These are phyloP conservation scores for Labia minor DNA, from an alignment of 2,888 invertebrate genomes.

Conservation along the genomic window DNA sequence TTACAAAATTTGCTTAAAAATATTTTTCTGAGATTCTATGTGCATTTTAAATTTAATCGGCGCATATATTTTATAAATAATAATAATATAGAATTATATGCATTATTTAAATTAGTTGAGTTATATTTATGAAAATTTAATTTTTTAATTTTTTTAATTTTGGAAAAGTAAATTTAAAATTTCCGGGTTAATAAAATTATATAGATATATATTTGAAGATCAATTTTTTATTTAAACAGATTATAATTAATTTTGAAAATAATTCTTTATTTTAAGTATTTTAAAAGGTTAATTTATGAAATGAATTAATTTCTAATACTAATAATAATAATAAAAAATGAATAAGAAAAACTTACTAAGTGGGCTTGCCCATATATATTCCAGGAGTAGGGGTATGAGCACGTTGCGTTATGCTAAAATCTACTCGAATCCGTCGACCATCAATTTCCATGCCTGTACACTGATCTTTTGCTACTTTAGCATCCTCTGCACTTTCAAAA, in stretches of 20 bases:
- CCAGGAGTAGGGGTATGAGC: constrained; percentile 97
- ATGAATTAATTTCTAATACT: not conserved
- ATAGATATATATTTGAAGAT: not conserved
- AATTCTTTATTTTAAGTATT: not conserved
- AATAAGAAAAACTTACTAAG: constrained; percentile 46
- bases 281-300: not conserved
- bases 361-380: constrained; percentile 91
- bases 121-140: too few species aligned
- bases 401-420: constrained; percentile 89
- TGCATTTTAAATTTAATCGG: too few species aligned
- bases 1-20: too few species aligned
- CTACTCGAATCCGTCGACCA: constrained; percentile 84
- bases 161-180: constrained; percentile 19
- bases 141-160: constrained; percentile 9
- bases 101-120: too few species aligned
- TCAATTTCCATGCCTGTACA: constrained; percentile 92
- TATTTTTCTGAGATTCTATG: too few species aligned
- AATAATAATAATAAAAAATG: constrained; percentile 9
- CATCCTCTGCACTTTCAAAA: constrained; percentile 76
- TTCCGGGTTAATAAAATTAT: not conserved
- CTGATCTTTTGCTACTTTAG: constrained; percentile 85
- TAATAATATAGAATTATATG: too few species aligned
- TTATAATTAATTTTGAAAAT: not conserved
- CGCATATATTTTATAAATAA: too few species aligned
- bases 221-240: not conserved